Percentiles rank a stretch among this genome's conserved stretches.
Evolutionary conservation across 2,113 vertebrate species (phyloP).

Genomic region (Prinia subflava): DNA sequence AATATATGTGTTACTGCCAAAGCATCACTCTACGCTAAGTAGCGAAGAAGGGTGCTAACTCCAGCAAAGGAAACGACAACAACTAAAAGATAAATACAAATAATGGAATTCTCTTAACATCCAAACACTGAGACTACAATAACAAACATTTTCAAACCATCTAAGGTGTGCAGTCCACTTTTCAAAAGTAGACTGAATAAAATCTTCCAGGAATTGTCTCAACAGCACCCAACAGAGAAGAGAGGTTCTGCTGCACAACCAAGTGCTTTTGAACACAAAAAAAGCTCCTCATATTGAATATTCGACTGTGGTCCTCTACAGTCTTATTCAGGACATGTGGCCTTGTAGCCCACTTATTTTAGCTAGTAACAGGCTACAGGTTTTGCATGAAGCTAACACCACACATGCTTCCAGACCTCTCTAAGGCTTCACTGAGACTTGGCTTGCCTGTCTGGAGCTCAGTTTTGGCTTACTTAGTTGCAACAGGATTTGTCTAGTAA

Average conservation of each 20-base stretch:
- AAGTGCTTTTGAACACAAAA: not conserved
- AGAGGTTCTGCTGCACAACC: not conserved
- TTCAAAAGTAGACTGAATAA: not conserved
- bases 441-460: not conserved
- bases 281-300: not conserved
- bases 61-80: not conserved
- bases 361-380: not conserved
- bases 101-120: not conserved
- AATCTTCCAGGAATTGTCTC: not conserved
- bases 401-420: not conserved
- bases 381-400: not conserved
- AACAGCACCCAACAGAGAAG: not conserved
- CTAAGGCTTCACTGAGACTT: rapidly evolving
- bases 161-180: not conserved
- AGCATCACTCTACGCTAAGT: not conserved
- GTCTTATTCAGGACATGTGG: not conserved
- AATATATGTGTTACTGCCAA: not conserved
- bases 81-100: not conserved
- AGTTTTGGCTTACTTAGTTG: not conserved
- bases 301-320: not conserved
- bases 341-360: not conserved
- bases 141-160: not conserved
- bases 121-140: rapidly evolving
- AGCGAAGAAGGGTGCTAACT: not conserved
- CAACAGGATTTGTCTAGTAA: not conserved